Conservation (phyloP, 35 echinoderm and acorn worm species). For the Anneissia japonica region DNA sequence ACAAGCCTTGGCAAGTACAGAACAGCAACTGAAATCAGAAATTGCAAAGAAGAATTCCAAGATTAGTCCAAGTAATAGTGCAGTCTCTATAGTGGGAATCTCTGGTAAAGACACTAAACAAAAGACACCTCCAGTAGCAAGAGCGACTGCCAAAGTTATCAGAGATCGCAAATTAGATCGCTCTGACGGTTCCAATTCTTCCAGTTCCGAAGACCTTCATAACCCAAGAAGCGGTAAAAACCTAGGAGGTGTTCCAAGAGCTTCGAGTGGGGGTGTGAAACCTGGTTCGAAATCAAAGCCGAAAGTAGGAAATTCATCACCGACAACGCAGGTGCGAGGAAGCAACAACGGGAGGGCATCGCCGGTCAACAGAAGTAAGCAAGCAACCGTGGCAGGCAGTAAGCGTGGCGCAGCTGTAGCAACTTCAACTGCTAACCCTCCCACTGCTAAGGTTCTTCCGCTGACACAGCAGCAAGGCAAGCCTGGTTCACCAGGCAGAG, state of each 20-base stretch:
- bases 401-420: background rate
- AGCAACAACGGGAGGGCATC: background rate
- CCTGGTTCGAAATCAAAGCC: background rate
- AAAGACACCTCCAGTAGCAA: background rate
- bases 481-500: background rate
- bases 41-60: constrained; percentile 3
- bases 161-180: constrained; percentile 14
- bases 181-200: constrained; percentile 8
- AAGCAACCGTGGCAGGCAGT: background rate
- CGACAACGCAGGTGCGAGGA: background rate
- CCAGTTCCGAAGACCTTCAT: constrained; percentile 15
- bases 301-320: background rate
- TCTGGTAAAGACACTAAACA: constrained; percentile 10
- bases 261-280: constrained; percentile 6
- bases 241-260: constrained; percentile 1
- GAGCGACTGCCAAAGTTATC: constrained; percentile 21
- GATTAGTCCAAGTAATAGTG: constrained; percentile 12
- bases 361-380: background rate
- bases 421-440: background rate
- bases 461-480: background rate
- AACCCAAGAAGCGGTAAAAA: constrained; percentile 23
- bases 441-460: background rate
- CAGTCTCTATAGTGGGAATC: background rate
- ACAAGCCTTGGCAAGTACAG: background rate
- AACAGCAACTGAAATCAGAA: constrained; percentile 10